These are phyloP conservation scores for Chloromyia formosa DNA, from an alignment of 2,888 invertebrate species.

Conservation along the genomic window DNA sequence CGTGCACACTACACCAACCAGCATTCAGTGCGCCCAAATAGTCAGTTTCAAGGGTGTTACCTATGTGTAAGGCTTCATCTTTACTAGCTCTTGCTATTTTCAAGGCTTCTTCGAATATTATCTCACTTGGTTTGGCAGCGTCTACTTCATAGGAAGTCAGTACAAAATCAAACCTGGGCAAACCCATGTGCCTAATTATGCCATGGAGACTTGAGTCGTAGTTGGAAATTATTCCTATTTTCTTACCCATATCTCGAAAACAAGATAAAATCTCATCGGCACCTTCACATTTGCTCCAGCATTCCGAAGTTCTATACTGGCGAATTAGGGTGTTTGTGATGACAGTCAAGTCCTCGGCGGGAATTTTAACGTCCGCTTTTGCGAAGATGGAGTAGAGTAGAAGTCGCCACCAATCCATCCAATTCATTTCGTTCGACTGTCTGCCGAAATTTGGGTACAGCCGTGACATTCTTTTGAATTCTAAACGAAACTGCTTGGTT, in stretches of 20 bases:
- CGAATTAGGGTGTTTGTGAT: slow-evolving; percentile 71
- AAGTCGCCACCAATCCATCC: slow-evolving; percentile 84
- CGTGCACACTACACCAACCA: slow-evolving; percentile 72
- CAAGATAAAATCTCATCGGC: slow-evolving; percentile 68
- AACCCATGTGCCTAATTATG: slow-evolving; percentile 71
- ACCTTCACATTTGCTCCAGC: slow-evolving; percentile 76
- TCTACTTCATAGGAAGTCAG: slow-evolving; percentile 81
- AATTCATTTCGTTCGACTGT: slow-evolving; percentile 67
- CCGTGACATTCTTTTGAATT: slow-evolving; percentile 70
- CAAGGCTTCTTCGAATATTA: slow-evolving; percentile 65
- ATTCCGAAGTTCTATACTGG: slow-evolving; percentile 74
- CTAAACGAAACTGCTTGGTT: slow-evolving; percentile 69
- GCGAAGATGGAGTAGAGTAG: slow-evolving; percentile 57
- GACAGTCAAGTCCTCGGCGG: slow-evolving; percentile 51
- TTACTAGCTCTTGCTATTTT: slow-evolving; percentile 65
- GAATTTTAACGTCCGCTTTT: slow-evolving; percentile 53
- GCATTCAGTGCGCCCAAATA: slow-evolving; percentile 78
- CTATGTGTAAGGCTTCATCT: slow-evolving; percentile 80
- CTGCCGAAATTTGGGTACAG: slow-evolving; percentile 84
- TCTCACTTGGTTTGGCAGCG: slow-evolving; percentile 59
- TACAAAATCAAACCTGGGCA: slow-evolving; percentile 80
- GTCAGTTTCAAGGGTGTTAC: slow-evolving; percentile 79
- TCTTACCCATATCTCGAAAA: slow-evolving; percentile 61
- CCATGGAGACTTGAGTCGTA: slow-evolving; percentile 82
- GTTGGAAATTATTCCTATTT: slow-evolving; percentile 86